Evolutionary conservation across 2,797 vertebrate species (phyloP), one percentile per base, ranked within the genome.

Genomic region (Rhynchonycteris naso): DNA sequence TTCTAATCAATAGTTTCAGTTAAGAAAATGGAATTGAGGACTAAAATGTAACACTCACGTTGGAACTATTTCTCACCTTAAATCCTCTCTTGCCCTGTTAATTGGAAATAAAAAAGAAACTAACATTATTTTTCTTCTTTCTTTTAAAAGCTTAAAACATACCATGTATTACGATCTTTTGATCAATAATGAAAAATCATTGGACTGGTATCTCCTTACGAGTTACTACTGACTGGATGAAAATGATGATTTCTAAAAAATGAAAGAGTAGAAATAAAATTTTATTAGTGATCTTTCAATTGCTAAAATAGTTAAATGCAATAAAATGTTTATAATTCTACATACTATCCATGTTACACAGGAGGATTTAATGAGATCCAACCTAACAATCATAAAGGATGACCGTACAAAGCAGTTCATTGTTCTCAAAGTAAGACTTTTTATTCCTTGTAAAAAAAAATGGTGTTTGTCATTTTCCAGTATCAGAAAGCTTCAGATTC

Each of bases 1-100:
- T 93, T 96, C 78, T 95, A 95, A 97, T 96, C 92, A 80, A 87
- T 97, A 97, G 95, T 65, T 84, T 84, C 52, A 95, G 75, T 82
- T 97, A 91, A 85, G 79, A 72, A 93, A 96, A 47, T 89, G 33
- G 71, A 96, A 74, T 52, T 97, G 61, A 97, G 71, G 91, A 97
- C 92, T 72, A 68, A 72, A 78, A 71, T 56, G 8, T 2, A 59
- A 83, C 2, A 54, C 69, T 63, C 93, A 94, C 76, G 74, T 80
- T 88, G 61, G 81, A 96, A 79, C 93, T 97, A 95, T 97, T 95
- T 94, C 91, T 79, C 35, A 30, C 66, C 83, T 85, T 82, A 69
- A 91, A 90, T 92, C 68, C 68, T 92, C 81, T 90, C 90, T 95
- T 94, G 88, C 76, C 38, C 38, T 93, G 63, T 22, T 97, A 97